Evolutionary conservation across 1,140 invertebrate species (phyloP).

Genomic region (Drosophila aff.): DNA sequence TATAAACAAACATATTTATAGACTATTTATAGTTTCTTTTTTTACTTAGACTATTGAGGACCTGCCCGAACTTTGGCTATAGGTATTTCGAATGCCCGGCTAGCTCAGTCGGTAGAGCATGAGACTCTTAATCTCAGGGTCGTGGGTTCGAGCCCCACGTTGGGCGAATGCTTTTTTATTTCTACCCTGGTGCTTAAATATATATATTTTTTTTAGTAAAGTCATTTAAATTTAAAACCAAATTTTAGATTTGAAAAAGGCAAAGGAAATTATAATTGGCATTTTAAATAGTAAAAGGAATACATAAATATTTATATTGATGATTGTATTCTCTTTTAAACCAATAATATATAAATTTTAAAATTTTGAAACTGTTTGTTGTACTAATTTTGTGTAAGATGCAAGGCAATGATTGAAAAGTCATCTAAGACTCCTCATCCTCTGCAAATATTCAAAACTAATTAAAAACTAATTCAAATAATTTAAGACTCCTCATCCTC

Average conservation of each 20-base stretch:
- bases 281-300: too few species aligned
- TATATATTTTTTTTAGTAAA: too few species aligned
- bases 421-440: too few species aligned
- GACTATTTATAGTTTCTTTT: not conserved
- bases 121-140: slow-evolving; percentile 97
- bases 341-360: too few species aligned
- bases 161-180: slow-evolving; percentile 86
- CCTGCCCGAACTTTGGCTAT: not conserved
- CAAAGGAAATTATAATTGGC: not conserved
- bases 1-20: not conserved
- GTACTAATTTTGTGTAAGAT: too few species aligned
- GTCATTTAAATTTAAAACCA: not conserved
- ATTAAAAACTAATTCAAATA: not conserved
- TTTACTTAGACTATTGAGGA: too few species aligned
- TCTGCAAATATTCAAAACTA: not conserved
- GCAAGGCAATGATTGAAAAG: too few species aligned
- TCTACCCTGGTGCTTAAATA: too few species aligned
- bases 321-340: too few species aligned
- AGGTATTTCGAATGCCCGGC: slow-evolving; percentile 86
- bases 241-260: not conserved
- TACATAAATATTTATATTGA: too few species aligned
- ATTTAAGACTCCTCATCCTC: not conserved
- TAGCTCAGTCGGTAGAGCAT: slow-evolving; percentile 96
- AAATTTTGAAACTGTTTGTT: too few species aligned
- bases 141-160: slow-evolving; percentile 96